Evolutionary conservation across 2,888 invertebrate genomes (phyloP), one percentile per base, ranked within the genome.

Genomic region (Orthosia cruda): DNA sequence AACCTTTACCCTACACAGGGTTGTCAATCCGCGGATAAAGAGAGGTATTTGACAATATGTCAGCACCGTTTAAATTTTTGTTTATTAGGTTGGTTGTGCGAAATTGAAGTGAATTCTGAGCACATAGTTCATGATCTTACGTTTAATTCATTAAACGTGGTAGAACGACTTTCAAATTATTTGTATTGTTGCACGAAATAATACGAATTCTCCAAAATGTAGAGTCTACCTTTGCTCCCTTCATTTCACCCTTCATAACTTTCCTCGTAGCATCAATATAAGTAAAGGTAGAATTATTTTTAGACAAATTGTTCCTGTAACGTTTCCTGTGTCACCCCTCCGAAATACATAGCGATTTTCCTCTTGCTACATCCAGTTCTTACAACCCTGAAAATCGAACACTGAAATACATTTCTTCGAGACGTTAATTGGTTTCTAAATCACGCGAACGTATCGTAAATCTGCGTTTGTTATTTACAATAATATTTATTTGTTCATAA

Each of bases 401-500:
- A 23, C 75, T 77, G 59, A 79, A 87, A 88, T 82, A 82, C 52
- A 80, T 78, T 84, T 74, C 63, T 71, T 68, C 66, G 50, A 71
- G 78, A 85, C 86, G 84, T 76, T 88, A 89, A 89, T 89, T 89
- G 88, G 83, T 78, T 83, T 61, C 74, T 80, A 75, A 87, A 89
- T 88, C 89, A 89, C 88, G 89, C 89, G 59, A 89, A 80, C 58
- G 79, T 80, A 77, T 83, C 84, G 77, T 84, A 87, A 86, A 82
- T 84, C 84, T 68, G 64, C 71, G 78, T 78, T 80, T 76, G 78
- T 87, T 83, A 81, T 84, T 86, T 86, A 85, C 85, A 84, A 82
- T 84, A 86, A 84, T 81, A 88, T 89, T 87, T 87, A 83, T 84
- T 85, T 74, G 65, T 86, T 74, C 75, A 74, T 82, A 77, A 77